Evolutionary conservation across 2,888 invertebrate genomes (phyloP).

Genomic region (Caenorhabditis sp.): DNA sequence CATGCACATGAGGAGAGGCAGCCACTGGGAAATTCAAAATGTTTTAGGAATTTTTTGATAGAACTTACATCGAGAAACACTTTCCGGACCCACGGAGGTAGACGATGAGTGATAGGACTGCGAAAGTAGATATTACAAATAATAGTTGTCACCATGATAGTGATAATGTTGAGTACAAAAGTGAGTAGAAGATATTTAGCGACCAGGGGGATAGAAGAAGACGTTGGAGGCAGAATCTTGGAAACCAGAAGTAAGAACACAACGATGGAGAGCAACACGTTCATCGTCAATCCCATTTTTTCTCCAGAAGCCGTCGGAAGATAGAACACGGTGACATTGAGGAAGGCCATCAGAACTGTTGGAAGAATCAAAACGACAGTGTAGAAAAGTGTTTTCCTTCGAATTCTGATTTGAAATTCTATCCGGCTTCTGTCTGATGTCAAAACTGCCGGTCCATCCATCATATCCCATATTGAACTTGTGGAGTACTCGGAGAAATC

Average conservation of each 20-base stretch:
- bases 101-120: slow-evolving; percentile 96
- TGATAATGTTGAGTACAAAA: slow-evolving; percentile 99
- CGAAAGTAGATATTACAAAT: slow-evolving; percentile 99
- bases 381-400: slow-evolving; percentile 96
- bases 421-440: slow-evolving; percentile 88
- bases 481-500: slow-evolving; percentile 75
- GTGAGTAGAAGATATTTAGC: slow-evolving; percentile 99
- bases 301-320: slow-evolving; percentile 91
- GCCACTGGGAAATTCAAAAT: slow-evolving; percentile 86
- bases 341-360: slow-evolving; percentile 98
- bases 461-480: slow-evolving; percentile 98
- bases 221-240: slow-evolving; percentile 98
- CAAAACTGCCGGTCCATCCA: slow-evolving; percentile 90
- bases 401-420: slow-evolving; percentile 81
- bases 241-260: slow-evolving; percentile 98
- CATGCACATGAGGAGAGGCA: slow-evolving; percentile 95
- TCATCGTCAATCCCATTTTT: slow-evolving; percentile 88
- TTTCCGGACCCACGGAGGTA: slow-evolving; percentile 96
- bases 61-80: slow-evolving; percentile 91
- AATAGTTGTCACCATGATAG: slow-evolving; percentile 98
- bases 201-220: slow-evolving; percentile 91
- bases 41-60: background rate
- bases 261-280: slow-evolving; percentile 98
- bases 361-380: slow-evolving; percentile 99
- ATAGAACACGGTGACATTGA: slow-evolving; percentile 98